Percentiles rank a stretch among this genome's conserved stretches.
These are phyloP conservation scores for Desmodus rotundus DNA, from an alignment of 2,113 vertebrate genomes.

Conservation along the genomic window DNA sequence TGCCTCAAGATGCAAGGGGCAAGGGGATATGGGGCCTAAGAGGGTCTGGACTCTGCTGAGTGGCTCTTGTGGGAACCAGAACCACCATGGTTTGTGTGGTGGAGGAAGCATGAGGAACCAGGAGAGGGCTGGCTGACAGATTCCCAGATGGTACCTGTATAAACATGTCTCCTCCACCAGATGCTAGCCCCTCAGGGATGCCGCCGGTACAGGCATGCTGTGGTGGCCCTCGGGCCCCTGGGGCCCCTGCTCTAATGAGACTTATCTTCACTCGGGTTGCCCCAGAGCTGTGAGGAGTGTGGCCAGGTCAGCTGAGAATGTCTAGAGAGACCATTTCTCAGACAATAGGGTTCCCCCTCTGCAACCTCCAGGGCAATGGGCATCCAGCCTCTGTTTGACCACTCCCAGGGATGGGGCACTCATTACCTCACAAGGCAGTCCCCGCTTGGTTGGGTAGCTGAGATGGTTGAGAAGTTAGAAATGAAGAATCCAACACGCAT, in stretches of 20 bases:
- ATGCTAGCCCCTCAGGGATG: background rate
- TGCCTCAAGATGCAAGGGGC: background rate
- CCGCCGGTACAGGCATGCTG: accelerated
- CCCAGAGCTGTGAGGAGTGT: background rate
- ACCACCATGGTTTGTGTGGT: accelerated
- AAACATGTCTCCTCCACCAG: background rate
- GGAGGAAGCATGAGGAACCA: background rate
- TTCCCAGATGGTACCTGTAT: background rate
- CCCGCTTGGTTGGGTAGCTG: background rate
- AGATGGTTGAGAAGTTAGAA: constrained; percentile 5
- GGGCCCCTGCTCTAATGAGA: background rate
- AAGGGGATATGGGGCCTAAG: background rate
- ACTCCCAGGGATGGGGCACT: background rate
- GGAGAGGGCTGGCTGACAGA: background rate
- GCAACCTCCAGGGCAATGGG: background rate
- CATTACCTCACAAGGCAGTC: background rate
- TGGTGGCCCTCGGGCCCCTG: background rate
- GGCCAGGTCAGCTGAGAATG: background rate
- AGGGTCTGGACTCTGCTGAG: background rate
- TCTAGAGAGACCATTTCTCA: background rate
- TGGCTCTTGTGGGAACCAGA: background rate
- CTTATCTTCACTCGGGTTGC: background rate
- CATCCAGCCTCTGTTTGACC: background rate
- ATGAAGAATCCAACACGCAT: background rate
- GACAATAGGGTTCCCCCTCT: background rate